Conservation (phyloP, 1,140 invertebrate species). For the Drosophila insularis region DNA sequence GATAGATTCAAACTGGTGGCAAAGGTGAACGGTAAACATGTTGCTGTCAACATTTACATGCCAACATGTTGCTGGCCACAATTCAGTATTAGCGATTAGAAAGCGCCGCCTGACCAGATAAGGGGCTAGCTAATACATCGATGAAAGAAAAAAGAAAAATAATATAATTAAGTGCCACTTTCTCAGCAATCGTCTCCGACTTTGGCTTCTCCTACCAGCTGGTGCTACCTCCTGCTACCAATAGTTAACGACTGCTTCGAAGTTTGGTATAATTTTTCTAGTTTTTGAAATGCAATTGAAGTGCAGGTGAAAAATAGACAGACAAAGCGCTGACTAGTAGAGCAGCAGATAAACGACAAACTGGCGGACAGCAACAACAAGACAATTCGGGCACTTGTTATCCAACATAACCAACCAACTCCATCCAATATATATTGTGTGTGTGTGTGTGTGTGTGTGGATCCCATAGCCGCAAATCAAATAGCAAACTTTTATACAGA, state of each 20-base stretch:
- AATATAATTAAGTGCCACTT: conserved; percentile 34
- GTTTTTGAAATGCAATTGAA: conserved; percentile 43
- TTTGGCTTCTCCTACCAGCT: conserved; percentile 11
- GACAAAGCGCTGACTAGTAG: conserved; percentile 24
- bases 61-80: conserved; percentile 54
- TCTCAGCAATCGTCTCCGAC: conserved; percentile 20
- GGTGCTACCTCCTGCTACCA: neutral
- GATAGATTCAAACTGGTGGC: conserved; percentile 8
- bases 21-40: conserved; percentile 70
- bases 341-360: conserved; percentile 42
- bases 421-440: neutral
- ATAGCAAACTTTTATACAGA: conserved; percentile 67
- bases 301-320: conserved; percentile 74
- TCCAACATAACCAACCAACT: conserved; percentile 29
- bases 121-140: conserved; percentile 20
- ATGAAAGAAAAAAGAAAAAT: neutral
- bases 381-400: conserved; percentile 65
- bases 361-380: conserved; percentile 37
- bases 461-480: conserved; percentile 46
- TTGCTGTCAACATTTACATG: conserved; percentile 72
- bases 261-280: conserved; percentile 60
- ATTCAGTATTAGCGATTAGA: conserved; percentile 39
- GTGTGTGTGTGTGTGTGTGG: neutral
- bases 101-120: conserved; percentile 54
- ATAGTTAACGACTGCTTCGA: conserved; percentile 20